phyloP scores from a whole-genome alignment of 2,797 vertebrate species.

The Acanthurus lineatus region DNA sequence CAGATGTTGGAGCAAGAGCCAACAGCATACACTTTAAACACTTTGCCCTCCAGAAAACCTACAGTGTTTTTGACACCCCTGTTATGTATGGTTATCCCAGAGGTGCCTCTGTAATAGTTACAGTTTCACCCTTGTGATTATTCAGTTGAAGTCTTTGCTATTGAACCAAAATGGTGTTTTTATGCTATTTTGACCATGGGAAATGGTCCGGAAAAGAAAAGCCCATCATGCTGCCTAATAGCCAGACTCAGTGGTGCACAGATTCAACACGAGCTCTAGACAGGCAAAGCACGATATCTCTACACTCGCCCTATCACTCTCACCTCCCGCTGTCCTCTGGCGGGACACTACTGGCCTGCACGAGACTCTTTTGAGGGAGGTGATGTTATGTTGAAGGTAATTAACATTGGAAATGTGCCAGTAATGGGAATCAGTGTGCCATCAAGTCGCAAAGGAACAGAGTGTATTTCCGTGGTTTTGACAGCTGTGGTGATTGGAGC shows the following conservation, averaged over 20 bases:
- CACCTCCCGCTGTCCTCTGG: slow-evolving; percentile 73
- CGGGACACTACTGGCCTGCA: slow-evolving; percentile 68
- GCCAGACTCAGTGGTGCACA: slow-evolving; percentile 82
- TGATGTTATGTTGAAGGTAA: slow-evolving; percentile 74
- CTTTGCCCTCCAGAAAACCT: slow-evolving; percentile 88
- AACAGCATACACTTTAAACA: slow-evolving; percentile 85
- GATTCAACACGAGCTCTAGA: slow-evolving; percentile 76
- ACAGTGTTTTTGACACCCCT: slow-evolving; percentile 87
- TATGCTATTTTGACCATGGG: slow-evolving; percentile 86
- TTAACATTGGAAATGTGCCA: slow-evolving; percentile 89
- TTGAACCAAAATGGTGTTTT: slow-evolving; percentile 87
- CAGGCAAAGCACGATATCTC: slow-evolving; percentile 68
- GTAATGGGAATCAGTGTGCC: slow-evolving; percentile 81
- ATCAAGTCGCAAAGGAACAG: slow-evolving; percentile 84
- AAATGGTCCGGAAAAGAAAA: slow-evolving; percentile 88
- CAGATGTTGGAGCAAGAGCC: slow-evolving; percentile 88
- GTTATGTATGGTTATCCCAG: slow-evolving; percentile 88
- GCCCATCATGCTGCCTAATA: slow-evolving; percentile 86
- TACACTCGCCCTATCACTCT: slow-evolving; percentile 63
- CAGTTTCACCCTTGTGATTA: slow-evolving; percentile 91
- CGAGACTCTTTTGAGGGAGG: slow-evolving; percentile 68
- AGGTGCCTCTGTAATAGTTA: slow-evolving; percentile 89
- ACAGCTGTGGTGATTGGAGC: slow-evolving; percentile 95
- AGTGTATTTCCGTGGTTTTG: slow-evolving; percentile 91
- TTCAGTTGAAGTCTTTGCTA: slow-evolving; percentile 89